These are phyloP conservation scores for Lordiphosa mommai DNA, from an alignment of 1,140 invertebrate species.

Conservation along the genomic window DNA sequence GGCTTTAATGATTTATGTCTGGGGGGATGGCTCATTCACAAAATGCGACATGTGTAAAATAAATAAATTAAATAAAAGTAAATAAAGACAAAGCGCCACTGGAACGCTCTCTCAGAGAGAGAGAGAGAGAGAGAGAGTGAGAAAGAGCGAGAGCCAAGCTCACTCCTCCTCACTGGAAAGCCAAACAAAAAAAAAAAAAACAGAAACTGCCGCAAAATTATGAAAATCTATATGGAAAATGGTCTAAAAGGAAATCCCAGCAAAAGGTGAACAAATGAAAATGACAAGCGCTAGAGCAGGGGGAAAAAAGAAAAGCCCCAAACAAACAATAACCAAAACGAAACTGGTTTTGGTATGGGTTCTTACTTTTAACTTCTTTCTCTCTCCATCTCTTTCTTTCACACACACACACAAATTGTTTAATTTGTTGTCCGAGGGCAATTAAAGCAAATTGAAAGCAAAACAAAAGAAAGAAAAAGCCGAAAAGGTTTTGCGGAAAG, in stretches of 20 bases:
- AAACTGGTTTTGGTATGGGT: slow-evolving; percentile 47
- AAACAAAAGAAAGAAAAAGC: slow-evolving; percentile 33
- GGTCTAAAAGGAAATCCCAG: slow-evolving; percentile 34
- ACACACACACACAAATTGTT: slow-evolving; percentile 14
- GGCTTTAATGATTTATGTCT: slow-evolving; percentile 50
- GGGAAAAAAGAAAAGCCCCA: slow-evolving; percentile 27
- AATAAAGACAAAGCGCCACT: slow-evolving; percentile 66
- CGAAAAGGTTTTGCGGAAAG: slow-evolving; percentile 15
- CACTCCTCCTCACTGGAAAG: slow-evolving; percentile 20
- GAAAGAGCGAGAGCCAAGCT: slow-evolving; percentile 11
- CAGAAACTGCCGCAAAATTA: slow-evolving; percentile 58
- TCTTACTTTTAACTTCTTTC: too few relatives aligned
- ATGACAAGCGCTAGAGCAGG: slow-evolving; percentile 25
- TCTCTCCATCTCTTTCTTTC: slow-evolving; percentile 5
- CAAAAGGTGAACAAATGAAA: slow-evolving; percentile 39
- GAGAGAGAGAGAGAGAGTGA: neutral
- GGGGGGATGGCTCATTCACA: slow-evolving; percentile 25
- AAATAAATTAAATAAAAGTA: slow-evolving; percentile 64
- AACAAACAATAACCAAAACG: slow-evolving; percentile 42
- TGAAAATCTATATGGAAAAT: slow-evolving; percentile 75
- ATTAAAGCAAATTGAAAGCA: slow-evolving; percentile 61
- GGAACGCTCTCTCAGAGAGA: slow-evolving; percentile 31
- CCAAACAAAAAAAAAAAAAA: slow-evolving; percentile 37
- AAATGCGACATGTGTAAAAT: slow-evolving; percentile 64
- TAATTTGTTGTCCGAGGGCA: slow-evolving; percentile 49